These are phyloP conservation scores for Xiphophorus hellerii DNA, from an alignment of 2,113 vertebrate species.

Conservation along the genomic window DNA sequence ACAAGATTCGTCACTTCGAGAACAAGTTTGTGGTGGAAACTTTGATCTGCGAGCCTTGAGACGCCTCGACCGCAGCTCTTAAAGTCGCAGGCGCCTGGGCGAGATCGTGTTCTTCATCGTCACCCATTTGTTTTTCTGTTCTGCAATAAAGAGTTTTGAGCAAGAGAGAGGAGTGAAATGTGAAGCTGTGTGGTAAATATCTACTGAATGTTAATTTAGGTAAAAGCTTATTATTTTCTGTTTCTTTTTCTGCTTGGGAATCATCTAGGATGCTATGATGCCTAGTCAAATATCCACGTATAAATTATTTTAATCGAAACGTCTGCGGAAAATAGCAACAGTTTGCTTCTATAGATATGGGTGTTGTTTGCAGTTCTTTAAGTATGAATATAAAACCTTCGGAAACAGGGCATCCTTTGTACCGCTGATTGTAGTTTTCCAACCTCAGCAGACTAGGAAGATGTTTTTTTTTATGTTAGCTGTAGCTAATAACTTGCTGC, in stretches of 20 bases:
- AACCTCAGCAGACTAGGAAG: conserved; percentile 13
- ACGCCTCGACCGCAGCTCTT: conserved; percentile 1
- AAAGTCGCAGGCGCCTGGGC: conserved; percentile 41
- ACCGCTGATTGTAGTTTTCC: conserved; percentile 12
- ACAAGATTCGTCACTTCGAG: conserved; percentile 92
- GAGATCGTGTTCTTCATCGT: conserved; percentile 41
- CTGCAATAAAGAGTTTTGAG: conserved; percentile 42
- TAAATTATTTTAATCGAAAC: conserved; percentile 66
- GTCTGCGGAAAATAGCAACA: conserved; percentile 14
- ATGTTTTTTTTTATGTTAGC: conserved; percentile 60
- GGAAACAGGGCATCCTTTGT: conserved; percentile 32
- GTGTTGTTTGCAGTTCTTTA: conserved; percentile 10
- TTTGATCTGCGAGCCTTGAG: conserved; percentile 86
- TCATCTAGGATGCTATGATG: conserved; percentile 26
- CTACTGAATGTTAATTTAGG: conserved; percentile 16
- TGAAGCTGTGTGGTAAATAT: conserved; percentile 51
- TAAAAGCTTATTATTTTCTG: conserved; percentile 14
- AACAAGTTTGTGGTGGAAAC: conserved; percentile 90
- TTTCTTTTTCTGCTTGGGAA: conserved; percentile 44
- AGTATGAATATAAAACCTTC: conserved; percentile 7
- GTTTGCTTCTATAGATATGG: conserved; percentile 12
- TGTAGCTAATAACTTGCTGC: conserved; percentile 63
- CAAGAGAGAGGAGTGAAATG: conserved; percentile 49
- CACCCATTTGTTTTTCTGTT: conserved; percentile 65
- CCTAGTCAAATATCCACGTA: conserved; percentile 18